Conservation (phyloP, 92 coral and sea anemone genomes). For the Micromussa lordhowensis region DNA sequence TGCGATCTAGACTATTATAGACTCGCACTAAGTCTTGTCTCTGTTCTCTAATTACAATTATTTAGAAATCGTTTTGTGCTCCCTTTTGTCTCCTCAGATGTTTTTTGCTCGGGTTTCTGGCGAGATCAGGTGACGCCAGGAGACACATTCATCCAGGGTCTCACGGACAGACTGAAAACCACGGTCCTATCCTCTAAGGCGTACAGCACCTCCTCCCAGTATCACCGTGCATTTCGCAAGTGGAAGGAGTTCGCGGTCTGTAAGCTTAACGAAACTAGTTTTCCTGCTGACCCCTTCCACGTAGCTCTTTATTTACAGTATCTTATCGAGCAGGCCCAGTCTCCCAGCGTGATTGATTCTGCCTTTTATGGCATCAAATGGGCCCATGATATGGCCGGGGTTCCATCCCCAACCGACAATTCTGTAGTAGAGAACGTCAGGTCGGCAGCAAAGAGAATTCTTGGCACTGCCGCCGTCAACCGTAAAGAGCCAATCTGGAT, state of each 20-base stretch:
- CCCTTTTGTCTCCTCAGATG: slow-evolving; percentile 6
- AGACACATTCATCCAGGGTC: slow-evolving; percentile 34
- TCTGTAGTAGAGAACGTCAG: slow-evolving; percentile 25
- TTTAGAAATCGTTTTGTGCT: no score
- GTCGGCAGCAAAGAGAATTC: slow-evolving; percentile 37
- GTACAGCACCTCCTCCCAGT: not conserved
- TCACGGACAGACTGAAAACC: slow-evolving; percentile 33
- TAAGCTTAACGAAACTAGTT: not conserved
- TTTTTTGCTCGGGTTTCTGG: slow-evolving; percentile 32
- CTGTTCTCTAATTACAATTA: no score
- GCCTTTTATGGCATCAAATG: slow-evolving; percentile 21
- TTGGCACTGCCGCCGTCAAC: slow-evolving; percentile 39
- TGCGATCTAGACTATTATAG: not conserved
- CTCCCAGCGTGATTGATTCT: slow-evolving; percentile 24
- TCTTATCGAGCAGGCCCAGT: not conserved
- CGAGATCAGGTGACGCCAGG: slow-evolving; percentile 14
- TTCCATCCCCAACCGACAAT: slow-evolving; percentile 45
- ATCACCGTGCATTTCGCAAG: slow-evolving; percentile 45
- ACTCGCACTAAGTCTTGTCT: no score
- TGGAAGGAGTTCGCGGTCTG: no score
- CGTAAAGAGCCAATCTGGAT: slow-evolving; percentile 30
- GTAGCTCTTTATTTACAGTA: not conserved
- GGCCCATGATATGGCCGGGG: slow-evolving; percentile 59
- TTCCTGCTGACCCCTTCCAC: slow-evolving; percentile 1
- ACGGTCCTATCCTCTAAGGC: not conserved